Conservation (phyloP, 1,140 invertebrate genomes). For the Aphelenchoides avenae region DNA sequence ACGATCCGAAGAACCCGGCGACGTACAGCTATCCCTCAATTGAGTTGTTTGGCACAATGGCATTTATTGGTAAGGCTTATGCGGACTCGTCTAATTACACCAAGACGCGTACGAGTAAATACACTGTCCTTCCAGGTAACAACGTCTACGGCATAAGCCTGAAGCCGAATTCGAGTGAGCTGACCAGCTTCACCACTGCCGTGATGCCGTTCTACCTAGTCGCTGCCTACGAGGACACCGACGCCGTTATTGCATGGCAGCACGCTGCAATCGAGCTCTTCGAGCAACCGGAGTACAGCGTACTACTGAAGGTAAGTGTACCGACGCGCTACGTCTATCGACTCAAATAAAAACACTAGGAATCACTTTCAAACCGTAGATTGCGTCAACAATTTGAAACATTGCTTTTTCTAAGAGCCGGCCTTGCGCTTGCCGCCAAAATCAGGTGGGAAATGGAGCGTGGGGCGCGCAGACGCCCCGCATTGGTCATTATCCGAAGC, state of each 20-base stretch:
- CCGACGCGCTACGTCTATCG: too few relatives aligned
- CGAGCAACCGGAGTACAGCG: slow-evolving; percentile 42
- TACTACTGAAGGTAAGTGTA: slow-evolving; percentile 50
- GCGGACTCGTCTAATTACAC: not conserved
- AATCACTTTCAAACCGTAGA: too few relatives aligned
- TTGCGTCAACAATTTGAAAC: too few relatives aligned
- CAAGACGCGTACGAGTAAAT: not conserved
- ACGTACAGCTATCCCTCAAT: slow-evolving; percentile 55
- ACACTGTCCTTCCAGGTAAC: slow-evolving; percentile 43
- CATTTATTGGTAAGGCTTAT: slow-evolving; percentile 50
- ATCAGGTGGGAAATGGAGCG: too few relatives aligned
- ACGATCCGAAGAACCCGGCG: slow-evolving; percentile 46
- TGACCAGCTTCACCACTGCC: slow-evolving; percentile 44
- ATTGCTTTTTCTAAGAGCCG: too few relatives aligned
- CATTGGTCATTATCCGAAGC: too few relatives aligned
- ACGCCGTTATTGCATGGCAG: slow-evolving; percentile 42
- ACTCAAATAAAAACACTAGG: too few relatives aligned
- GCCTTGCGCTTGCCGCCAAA: too few relatives aligned
- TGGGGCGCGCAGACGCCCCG: too few relatives aligned
- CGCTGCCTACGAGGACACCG: slow-evolving; percentile 43
- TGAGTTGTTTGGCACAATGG: slow-evolving; percentile 54
- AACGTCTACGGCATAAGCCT: slow-evolving; percentile 54
- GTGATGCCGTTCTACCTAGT: slow-evolving; percentile 56
- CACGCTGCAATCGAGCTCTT: slow-evolving; percentile 45
- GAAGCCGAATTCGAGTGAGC: slow-evolving; percentile 5